Conservation (phyloP, 92 coral and sea anemone genomes). For the Phenganax marumi region DNA sequence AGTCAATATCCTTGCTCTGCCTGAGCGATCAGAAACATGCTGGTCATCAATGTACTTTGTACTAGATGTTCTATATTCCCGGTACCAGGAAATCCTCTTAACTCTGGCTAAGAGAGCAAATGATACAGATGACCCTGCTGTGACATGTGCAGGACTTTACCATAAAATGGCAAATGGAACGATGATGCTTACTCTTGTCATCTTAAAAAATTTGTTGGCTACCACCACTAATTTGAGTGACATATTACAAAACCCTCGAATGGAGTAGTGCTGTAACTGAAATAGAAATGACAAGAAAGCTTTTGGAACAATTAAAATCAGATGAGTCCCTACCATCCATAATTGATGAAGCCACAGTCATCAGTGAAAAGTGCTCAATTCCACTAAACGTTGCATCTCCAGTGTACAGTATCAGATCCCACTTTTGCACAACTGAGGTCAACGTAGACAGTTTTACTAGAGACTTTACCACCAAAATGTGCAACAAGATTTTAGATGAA, state of each 20-base stretch:
- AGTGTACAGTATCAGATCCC: conserved; percentile 28
- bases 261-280: conserved; percentile 24
- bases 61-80: conserved; percentile 14
- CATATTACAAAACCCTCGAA: conserved; percentile 26
- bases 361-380: conserved; percentile 29
- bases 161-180: conserved; percentile 20
- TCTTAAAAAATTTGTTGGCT: conserved; percentile 17
- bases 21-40: conserved; percentile 23
- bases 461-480: conserved; percentile 17
- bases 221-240: conserved; percentile 12
- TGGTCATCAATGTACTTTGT: conserved; percentile 19
- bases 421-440: conserved; percentile 11
- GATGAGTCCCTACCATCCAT: conserved; percentile 1
- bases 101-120: background rate
- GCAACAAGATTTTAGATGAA: conserved; percentile 27
- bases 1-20: conserved; percentile 23
- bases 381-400: conserved; percentile 7
- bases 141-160: conserved; percentile 12
- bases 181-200: conserved; percentile 21
- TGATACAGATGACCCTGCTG: conserved; percentile 16
- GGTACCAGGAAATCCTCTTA: conserved; percentile 22
- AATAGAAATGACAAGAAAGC: conserved; percentile 21
- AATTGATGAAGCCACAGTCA: conserved; percentile 32
- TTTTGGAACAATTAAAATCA: conserved; percentile 11
- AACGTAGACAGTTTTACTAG: background rate